Conservation (phyloP, 1,140 invertebrate genomes). For the Temnothorax curvispinosus region DNA sequence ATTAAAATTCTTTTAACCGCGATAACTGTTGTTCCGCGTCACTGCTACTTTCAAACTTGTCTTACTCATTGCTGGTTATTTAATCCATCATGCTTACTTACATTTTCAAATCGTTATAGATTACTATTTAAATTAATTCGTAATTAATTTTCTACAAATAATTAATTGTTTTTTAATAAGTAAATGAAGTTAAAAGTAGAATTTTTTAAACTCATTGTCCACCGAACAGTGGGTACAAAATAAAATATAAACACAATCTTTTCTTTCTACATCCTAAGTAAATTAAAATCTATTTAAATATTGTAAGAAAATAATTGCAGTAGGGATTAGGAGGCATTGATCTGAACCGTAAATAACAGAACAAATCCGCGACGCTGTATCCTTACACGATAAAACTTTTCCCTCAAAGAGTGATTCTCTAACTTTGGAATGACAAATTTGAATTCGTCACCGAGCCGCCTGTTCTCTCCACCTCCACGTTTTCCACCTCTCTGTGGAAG, state of each 20-base stretch:
- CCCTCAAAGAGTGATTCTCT: conserved; percentile 16
- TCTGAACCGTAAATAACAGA: not conserved
- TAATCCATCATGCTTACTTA: conserved; percentile 23
- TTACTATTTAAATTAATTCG: conserved; percentile 19
- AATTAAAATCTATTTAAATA: conserved; percentile 8
- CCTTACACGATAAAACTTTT: not conserved
- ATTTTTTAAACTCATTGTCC: not conserved
- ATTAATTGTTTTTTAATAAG: not conserved
- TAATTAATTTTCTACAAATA: not conserved
- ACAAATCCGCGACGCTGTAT: conserved; percentile 9
- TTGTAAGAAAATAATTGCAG: conserved; percentile 16
- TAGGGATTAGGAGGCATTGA: not conserved
- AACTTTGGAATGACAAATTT: conserved; percentile 43
- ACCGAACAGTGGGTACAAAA: not conserved
- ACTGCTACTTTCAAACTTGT: conserved; percentile 22
- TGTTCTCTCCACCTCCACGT: conserved; percentile 44
- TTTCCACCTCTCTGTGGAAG: conserved; percentile 39
- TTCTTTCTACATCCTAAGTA: not conserved
- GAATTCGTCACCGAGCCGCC: conserved; percentile 33
- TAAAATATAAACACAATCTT: not conserved
- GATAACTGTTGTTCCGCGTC: conserved; percentile 31
- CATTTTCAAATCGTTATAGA: conserved; percentile 1
- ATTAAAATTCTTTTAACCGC: conserved; percentile 35
- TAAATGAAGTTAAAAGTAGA: not conserved
- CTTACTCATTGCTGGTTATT: conserved; percentile 30